Base-by-base conservation (phyloP, 2,888 invertebrate species). In the Drosophila mayaguana region DNA sequence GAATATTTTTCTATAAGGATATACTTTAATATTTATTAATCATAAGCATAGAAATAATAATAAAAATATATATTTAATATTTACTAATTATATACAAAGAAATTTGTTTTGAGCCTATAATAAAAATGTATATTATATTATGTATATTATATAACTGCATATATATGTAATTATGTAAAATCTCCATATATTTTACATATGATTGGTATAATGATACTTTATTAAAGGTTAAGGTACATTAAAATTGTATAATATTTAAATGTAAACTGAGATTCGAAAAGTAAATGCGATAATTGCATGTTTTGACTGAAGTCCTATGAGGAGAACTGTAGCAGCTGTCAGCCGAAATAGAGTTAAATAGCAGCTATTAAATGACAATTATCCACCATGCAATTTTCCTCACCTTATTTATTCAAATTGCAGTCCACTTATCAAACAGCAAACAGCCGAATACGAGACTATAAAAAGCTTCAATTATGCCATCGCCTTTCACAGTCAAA, bases 331-430 rank as follows among this genome's bases (percentile, higher is more conserved):
- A 43, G 45, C 80, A 76, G 36, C 59, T 76, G 76, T 60, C 46
- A 18, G 14, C 43, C 14, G 53, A 61, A 78, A 56, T 25, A 56
- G n/a, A 38, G 28, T 12, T 34, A 54, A 77, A 76, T 80, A 40
- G 63, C 53, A 55, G 71, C 56, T 45, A 80, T 77, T 77, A 71
- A 66, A 48, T 51, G 45, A 51, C 77, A 76, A 63, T 66, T 71
- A 77, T 56, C 48, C 25, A 61, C 53, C 36, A 56, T 76, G 80
- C 80, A 66, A 77, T 77, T 77, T 75, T 63, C 77, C 76, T 61
- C 77, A 77, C 77, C 80, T 77, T 77, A 80, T 16, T 70, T 25
- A 80, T 80, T 65, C 77, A 77, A 77, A 77, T 77, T 77, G 80
- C 77, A 25, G 48, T 1, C 76, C 76, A 77, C 70, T 77, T 80